Evolutionary conservation across 2,888 invertebrate species (phyloP).

Genomic region (Idaea aversata): DNA sequence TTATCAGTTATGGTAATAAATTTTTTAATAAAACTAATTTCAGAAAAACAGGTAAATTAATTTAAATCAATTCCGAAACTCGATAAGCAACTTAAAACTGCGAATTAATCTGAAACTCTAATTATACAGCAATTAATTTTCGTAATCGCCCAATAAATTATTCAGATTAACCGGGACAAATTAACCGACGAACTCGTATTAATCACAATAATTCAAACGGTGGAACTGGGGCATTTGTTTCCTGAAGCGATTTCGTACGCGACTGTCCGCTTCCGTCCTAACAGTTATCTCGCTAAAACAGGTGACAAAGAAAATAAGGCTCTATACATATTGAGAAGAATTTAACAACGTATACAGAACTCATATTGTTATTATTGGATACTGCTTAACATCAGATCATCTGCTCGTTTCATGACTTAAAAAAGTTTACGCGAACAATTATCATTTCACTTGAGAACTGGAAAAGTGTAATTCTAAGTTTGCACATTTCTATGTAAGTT

Average conservation of each 20-base stretch:
- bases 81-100: neutral
- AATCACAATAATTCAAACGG: slow-evolving; percentile 53
- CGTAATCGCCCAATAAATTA: slow-evolving; percentile 45
- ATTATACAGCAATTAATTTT: slow-evolving; percentile 42
- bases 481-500: too few species aligned
- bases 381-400: too few species aligned
- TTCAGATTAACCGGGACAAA: slow-evolving; percentile 40
- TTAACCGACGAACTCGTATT: slow-evolving; percentile 46
- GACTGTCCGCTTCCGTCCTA: slow-evolving; percentile 21
- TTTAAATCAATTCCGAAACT: slow-evolving; percentile 10
- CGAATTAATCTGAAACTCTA: slow-evolving; percentile 21
- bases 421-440: too few species aligned
- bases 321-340: too few species aligned
- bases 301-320: slow-evolving; percentile 50
- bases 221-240: slow-evolving; percentile 20
- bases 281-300: slow-evolving; percentile 60
- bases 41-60: slow-evolving; percentile 3
- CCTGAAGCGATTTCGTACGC: slow-evolving; percentile 17
- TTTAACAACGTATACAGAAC: too few species aligned
- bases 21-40: neutral
- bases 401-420: too few species aligned
- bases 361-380: too few species aligned
- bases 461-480: too few species aligned
- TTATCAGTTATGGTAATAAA: too few species aligned
- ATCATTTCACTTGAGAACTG: too few species aligned